Base-by-base conservation (phyloP, 2,888 invertebrate genomes). In the Cataglyphis cursor region DNA sequence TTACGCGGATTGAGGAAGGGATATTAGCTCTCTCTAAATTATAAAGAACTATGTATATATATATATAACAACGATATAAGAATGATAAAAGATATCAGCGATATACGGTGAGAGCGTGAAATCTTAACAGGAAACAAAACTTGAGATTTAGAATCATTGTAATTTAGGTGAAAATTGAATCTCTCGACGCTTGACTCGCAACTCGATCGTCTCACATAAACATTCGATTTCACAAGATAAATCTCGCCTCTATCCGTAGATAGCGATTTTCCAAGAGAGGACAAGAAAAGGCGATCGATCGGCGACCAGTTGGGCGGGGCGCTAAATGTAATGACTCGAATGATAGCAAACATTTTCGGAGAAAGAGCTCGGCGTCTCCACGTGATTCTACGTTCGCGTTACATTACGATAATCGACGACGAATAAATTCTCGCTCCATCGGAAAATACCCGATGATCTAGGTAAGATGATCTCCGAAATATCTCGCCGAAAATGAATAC, bases 51-150 rank as follows among this genome's bases (percentile, higher is more conserved):
- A 93, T 51, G n/a, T 51, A 51, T 31, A 35, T 35, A 35, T 35
- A 35, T 51, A 51, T 8, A n/a, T 92, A 91, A 92, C 90, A 92
- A 90, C 86, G 84, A 90, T 89, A 85, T 87, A 84, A 91, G 92
- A 90, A 86, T 89, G 89, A 91, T 91, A 82, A 87, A 90, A 86
- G 86, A 84, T 83, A 87, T 68, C 59, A 76, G 76, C 78, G 41
- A 61, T 15, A 72, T 81, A 78, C 82, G 62, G 78, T 44, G 81
- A 24, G 82, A 86, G n/a, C 73, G 72, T 80, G 85, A 85, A 87
- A 83, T 83, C 83, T 70, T 82, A 82, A 86, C 38, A n/a, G 38
- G 57, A 65, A 73, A 35, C n/a, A 12, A 57, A 41, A 51, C n/a
- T n/a, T 21, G 18, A 24, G 24, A 9, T 28, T 24, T 6, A 38